Evolutionary conservation across 2,797 vertebrate genomes (phyloP).

Genomic region (Myripristis murdjan): DNA sequence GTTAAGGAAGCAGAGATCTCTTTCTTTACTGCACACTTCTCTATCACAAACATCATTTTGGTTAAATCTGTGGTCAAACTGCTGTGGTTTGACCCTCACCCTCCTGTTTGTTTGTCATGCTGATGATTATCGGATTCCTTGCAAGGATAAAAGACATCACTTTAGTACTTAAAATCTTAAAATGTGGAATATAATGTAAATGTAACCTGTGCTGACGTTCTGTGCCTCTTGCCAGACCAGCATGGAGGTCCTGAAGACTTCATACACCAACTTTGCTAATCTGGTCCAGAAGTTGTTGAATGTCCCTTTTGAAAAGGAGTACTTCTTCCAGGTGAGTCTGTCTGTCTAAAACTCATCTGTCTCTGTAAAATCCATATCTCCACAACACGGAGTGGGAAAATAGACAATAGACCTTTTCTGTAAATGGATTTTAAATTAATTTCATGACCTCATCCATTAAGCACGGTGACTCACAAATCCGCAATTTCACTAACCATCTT

Average conservation of each 20-base stretch:
- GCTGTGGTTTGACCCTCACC: no score
- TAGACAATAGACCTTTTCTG: neutral
- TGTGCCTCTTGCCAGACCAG: slow-evolving; percentile 43
- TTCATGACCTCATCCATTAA: neutral
- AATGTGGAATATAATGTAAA: neutral
- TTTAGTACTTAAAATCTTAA: no score
- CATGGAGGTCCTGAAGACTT: slow-evolving; percentile 60
- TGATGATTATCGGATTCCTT: neutral
- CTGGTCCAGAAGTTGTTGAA: slow-evolving; percentile 71
- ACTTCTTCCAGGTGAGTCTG: slow-evolving; percentile 71
- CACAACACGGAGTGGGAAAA: neutral
- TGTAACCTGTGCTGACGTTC: slow-evolving; percentile 2
- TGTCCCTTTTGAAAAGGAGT: slow-evolving; percentile 70
- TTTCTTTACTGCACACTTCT: no score
- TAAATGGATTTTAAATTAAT: neutral
- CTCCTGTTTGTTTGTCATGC: neutral
- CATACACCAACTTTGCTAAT: slow-evolving; percentile 71
- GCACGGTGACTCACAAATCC: no score
- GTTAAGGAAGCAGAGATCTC: no score
- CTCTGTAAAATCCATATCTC: neutral
- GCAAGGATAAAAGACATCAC: neutral
- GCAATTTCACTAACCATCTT: no score
- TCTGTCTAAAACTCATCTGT: neutral
- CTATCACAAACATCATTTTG: no score
- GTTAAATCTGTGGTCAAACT: no score